These are phyloP conservation scores for Glyptemys insculpta DNA, from an alignment of 2,797 vertebrate species.

Conservation along the genomic window DNA sequence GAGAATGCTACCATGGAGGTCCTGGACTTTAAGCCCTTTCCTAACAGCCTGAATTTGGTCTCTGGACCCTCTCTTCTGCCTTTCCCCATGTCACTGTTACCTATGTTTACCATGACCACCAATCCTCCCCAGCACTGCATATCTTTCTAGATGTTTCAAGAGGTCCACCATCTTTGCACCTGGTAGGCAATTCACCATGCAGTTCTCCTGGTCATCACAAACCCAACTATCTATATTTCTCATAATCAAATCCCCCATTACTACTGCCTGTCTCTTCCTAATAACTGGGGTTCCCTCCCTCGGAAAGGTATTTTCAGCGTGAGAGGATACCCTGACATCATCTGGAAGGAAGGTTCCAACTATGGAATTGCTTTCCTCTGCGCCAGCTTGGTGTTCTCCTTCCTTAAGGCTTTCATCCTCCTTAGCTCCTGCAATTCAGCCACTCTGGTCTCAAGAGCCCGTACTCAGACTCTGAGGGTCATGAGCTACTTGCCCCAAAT, in stretches of 20 bases:
- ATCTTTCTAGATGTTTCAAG: neutral
- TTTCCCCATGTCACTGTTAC: neutral
- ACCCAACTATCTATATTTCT: neutral
- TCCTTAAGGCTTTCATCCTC: no score
- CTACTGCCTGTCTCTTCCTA: neutral
- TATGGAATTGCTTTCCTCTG: neutral
- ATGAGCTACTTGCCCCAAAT: neutral
- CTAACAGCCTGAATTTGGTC: neutral
- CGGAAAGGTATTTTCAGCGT: no score
- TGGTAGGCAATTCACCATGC: neutral
- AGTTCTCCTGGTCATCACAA: neutral
- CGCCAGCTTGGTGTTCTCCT: neutral
- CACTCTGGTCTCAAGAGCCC: neutral
- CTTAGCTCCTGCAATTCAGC: neutral
- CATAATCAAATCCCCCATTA: neutral
- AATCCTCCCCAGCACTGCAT: neutral
- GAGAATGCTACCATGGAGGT: neutral
- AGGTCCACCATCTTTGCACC: neutral
- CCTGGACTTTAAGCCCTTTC: neutral
- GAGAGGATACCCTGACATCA: neutral
- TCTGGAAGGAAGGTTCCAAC: neutral
- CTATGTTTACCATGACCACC: neutral
- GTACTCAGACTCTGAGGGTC: neutral
- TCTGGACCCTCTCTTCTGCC: neutral
- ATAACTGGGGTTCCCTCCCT: neutral